Conservation (phyloP, 2,888 invertebrate genomes). For the Troglohyphantes excavatus region DNA sequence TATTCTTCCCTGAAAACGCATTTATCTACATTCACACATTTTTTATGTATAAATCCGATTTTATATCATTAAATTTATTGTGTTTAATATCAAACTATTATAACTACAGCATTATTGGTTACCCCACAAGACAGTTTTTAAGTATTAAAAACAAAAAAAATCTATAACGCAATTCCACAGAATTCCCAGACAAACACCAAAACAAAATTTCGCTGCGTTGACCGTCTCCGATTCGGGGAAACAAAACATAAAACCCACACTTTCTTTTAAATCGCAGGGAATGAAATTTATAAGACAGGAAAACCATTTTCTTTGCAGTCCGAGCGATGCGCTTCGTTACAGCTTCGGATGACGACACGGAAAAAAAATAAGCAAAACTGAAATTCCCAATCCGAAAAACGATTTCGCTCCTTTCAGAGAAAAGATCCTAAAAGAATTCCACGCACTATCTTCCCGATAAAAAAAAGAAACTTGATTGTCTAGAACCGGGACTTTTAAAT, state of each 20-base stretch:
- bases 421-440: constrained; percentile 20
- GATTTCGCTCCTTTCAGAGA: constrained; percentile 10
- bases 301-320: constrained; percentile 50
- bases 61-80: too few species aligned
- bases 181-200: too few species aligned
- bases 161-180: too few species aligned
- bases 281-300: constrained; percentile 50
- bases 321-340: constrained; percentile 26
- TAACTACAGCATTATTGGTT: too few species aligned
- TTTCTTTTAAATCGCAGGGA: constrained; percentile 40
- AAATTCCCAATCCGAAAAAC: not conserved
- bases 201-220: too few species aligned
- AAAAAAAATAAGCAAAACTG: not conserved
- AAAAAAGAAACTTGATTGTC: constrained; percentile 55
- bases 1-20: too few species aligned
- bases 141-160: not conserved
- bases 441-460: not conserved
- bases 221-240: constrained; percentile 1
- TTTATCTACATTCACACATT: too few species aligned
- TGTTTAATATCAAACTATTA: too few species aligned
- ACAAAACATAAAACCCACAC: not conserved
- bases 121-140: not conserved
- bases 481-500: constrained; percentile 49
- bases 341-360: constrained; percentile 17
- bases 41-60: too few species aligned